Evolutionary conservation across 1,140 invertebrate species (phyloP), one percentile per base, ranked within the genome.

Genomic region (Caenorhabditis briggsae): DNA sequence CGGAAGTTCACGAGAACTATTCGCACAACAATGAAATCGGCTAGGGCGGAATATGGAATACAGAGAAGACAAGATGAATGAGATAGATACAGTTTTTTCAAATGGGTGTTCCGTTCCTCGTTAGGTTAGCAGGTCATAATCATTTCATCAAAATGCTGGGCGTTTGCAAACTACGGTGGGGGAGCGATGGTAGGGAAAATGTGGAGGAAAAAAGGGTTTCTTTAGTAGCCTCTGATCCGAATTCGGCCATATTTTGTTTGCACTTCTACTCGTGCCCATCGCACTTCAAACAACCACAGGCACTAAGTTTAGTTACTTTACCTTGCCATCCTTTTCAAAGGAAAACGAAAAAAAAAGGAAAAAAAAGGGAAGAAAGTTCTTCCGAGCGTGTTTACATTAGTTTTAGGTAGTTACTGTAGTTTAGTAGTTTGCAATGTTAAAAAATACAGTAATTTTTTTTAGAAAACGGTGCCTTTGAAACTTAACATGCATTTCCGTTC

Each of bases 111-210:
- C 70, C 70, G 70, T 70, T 70, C 65, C 65, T 70, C 65, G 65
- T 78, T 78, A 50, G 70, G 70, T 78, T 78, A 78, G 70, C 70
- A 78, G 70, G 70, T 78, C 70, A 78, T 78, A 78, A 78, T 78
- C 70, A 78, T 78, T 23, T 12, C 70, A 78, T 78, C 70, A 78
- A 50, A 78, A 48, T 78, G 70, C 12, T 70, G 33, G 41, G 61
- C 5, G 65, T 70, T 70, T 70, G 41, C 33, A 70, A 70, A 25
- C 33, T 33, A 33, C 33, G 33, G 33, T 33, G 33, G 9, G 43
- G 23, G 46, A 70, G 18, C 6, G 43, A 9, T 2, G 43, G 5
- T 2, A 18, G 46, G 16, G 20, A 43, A 11, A 20, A 78, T 53
- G 18, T 18, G 70, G 50, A 50, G 33, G 50, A 41, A 23, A 43